Evolutionary conservation across 2,888 invertebrate genomes (phyloP), one percentile per base, ranked within the genome.

Genomic region (Ectemnius continuus): DNA sequence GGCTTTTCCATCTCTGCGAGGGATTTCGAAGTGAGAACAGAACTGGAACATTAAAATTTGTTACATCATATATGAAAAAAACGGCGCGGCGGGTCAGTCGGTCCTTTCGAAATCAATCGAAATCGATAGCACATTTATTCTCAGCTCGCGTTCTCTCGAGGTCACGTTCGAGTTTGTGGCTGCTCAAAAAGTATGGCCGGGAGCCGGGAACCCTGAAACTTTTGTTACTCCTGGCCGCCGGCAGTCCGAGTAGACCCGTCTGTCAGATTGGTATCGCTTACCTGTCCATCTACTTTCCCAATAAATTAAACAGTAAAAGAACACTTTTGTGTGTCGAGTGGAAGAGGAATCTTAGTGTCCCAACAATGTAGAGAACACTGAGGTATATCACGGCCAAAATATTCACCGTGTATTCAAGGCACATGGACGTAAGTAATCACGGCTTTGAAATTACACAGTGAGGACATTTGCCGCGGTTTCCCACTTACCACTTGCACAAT

Each of bases 161-260:
- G 81, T 73, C 79, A 57, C 52, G 61, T 70, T 18, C 62, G 13
- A 8, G 59, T 61, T 46, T 36, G 36, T 11, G 36, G 36, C 36
- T 36, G 11, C 36, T 36, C 36, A 36, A 36, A 36, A 36, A 56
- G 81, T 76, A 81, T 81, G 73, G 71, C 72, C 69, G 70, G 62
- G 48, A 18, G 4, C 18, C 52, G 8, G 4, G 23, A 52, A 52
- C 59, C 11, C 18, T 36, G 16, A 59, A 59, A 57, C 36, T 36
- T 36, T 36, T 36, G 36, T 36, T 36, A 8, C 36, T 36, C 8
- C 8, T 36, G 8, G 36, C 36, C 36, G 4, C 36, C 11, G 36
- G 11, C 36, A 36, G 36, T 36, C 11, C 36, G 11, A 36, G 36
- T 36, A 6, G 36, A 36, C 11, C 36, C 36, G 36, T 11, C 36